Evolutionary conservation across 2,113 vertebrate genomes (phyloP).

Genomic region (Larimichthys crocea): DNA sequence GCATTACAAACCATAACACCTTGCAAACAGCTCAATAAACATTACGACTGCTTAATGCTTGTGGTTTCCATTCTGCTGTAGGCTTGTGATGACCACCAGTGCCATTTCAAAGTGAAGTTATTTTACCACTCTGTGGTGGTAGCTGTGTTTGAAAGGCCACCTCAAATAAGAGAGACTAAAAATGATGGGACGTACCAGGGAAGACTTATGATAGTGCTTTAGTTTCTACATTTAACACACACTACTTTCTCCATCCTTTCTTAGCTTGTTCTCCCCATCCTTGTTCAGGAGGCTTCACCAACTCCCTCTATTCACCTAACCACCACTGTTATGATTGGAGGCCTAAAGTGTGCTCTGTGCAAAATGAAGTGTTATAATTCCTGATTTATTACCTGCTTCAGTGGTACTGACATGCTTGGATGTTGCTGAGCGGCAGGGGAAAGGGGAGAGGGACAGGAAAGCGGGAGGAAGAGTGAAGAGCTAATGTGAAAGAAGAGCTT

Average conservation of each 20-base stretch:
- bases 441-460: slow-evolving; percentile 4
- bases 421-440: slow-evolving; percentile 39
- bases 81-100: not conserved
- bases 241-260: not conserved
- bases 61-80: not conserved
- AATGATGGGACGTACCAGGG: not conserved
- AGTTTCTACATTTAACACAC: not conserved
- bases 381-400: slow-evolving; percentile 68
- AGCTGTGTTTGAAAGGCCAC: not conserved
- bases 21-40: not conserved
- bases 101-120: not conserved
- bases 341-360: slow-evolving; percentile 35
- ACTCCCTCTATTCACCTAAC: not conserved
- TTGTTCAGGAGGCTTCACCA: not conserved
- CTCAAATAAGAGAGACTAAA: not conserved
- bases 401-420: slow-evolving; percentile 47
- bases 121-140: not conserved
- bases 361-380: slow-evolving; percentile 61
- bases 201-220: not conserved
- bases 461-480: slow-evolving; percentile 6
- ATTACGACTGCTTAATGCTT: not conserved
- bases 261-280: not conserved
- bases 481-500: slow-evolving; percentile 33
- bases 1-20: not conserved
- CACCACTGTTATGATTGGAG: slow-evolving; percentile 39